Evolutionary conservation across 2,113 vertebrate genomes (phyloP), one percentile per base, ranked within the genome.

Genomic region (Leptobrachium leishanense): DNA sequence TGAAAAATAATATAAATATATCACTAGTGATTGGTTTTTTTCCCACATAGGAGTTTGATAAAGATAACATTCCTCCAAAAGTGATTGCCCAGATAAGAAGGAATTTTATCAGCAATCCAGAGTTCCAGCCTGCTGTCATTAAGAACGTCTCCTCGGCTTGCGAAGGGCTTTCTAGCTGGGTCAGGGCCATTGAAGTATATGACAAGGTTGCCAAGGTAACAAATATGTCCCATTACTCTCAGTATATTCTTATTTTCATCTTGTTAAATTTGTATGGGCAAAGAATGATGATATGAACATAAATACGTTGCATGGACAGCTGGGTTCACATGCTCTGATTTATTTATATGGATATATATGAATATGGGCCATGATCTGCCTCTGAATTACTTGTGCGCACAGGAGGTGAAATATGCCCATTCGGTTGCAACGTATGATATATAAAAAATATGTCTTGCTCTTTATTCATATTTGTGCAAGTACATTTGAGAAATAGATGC

Each of bases 171-270:
- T 92, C 90, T 88, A 92, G 92, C 88, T 92, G 87, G 91, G 90
- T 92, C 89, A 91, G 88, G 79, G 82, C 87, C 76, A 81, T 76
- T 82, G 82, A 90, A 91, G 89, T 88, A 0, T 77, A 82, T 84
- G 91, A 87, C 84, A 90, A 89, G 88, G 91, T 93, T 92, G 92
- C 92, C 92, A 94, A 92, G 91, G 92, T 92, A 92, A 94, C 91
- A 55, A 7, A 86, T 87, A 84, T 90, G 87, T 89, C 90, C 90
- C 90, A 88, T 91, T 89, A 88, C 86, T 91, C 85, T 84, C 88
- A 87, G 82, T 90, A 87, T 72, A 82, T 86, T 90, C 90, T 88
- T 88, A 88, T 88, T 91, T 92, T 92, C 89, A 90, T 92, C 89
- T 91, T 86, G 86, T 84, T 90, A 92, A 90, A 91, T 90, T 90